Evolutionary conservation across 2,888 invertebrate genomes (phyloP).

Genomic region (Drosophila engyochracea): DNA sequence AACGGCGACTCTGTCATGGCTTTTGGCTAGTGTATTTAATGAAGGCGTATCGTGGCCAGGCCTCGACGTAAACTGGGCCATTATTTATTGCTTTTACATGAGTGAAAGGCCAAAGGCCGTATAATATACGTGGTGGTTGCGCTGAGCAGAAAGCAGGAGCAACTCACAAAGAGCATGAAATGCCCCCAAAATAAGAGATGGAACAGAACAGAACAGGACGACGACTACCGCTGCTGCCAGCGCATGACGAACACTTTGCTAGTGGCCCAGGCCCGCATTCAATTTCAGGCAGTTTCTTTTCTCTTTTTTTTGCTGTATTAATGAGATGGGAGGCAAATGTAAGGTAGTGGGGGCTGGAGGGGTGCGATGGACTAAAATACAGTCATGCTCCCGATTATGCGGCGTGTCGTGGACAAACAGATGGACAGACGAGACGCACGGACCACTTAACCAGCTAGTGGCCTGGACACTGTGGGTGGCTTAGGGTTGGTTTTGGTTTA

Average conservation of each 20-base stretch:
- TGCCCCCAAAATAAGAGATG: constrained; percentile 39
- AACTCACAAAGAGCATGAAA: constrained; percentile 19
- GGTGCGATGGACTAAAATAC: constrained; percentile 13
- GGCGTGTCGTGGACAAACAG: constrained; percentile 41
- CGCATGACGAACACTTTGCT: constrained; percentile 60
- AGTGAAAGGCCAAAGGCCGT: constrained; percentile 54
- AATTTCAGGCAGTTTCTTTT: neutral
- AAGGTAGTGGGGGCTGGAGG: neutral
- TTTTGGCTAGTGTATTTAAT: constrained; percentile 39
- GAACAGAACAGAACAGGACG: constrained; percentile 30
- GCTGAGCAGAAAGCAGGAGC: neutral
- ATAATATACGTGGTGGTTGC: constrained; percentile 7
- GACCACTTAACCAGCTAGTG: constrained; percentile 55
- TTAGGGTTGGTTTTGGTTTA: constrained; percentile 8
- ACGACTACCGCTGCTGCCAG: constrained; percentile 40
- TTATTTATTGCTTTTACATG: constrained; percentile 74
- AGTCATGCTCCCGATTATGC: constrained; percentile 63
- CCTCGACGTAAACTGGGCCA: constrained; percentile 65
- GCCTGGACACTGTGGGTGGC: constrained; percentile 14
- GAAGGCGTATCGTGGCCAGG: constrained; percentile 38
- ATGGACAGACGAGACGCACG: constrained; percentile 17
- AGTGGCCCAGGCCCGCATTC: constrained; percentile 29
- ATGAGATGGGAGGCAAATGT: constrained; percentile 36
- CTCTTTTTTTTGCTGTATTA: constrained; percentile 54
- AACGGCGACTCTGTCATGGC: constrained; percentile 5